Evolutionary conservation across 2,113 vertebrate species (phyloP), one percentile per base, ranked within the genome.

Genomic region (Mobula birostris): DNA sequence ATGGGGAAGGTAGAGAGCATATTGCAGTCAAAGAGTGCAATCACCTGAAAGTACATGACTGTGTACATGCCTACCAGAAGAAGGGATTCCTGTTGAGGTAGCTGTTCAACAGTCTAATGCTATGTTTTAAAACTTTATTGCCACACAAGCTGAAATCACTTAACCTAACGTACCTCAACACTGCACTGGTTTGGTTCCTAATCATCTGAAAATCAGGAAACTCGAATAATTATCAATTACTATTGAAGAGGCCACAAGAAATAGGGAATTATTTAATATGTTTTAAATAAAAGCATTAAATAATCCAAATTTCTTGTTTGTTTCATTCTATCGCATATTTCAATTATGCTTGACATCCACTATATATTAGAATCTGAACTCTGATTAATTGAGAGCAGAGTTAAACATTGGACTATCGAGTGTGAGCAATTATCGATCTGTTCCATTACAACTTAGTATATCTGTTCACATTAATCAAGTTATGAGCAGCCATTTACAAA

Each of bases 401-500:
- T 93, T 93, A 36, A 93, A 93, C 70, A 93, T 93, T 66, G 72
- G 17, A 93, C 90, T 48, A 93, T 74, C 5, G 91, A 93, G 70
- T 74, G 24, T 93, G 91, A 48, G 91, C 91, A 93, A 93, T 93
- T 93, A 93, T 93, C 74, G 91, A 93, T 93, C 91, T 93, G 68
- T 76, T 93, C 70, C 36, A 93, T 93, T 93, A 93, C 91, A 93
- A 93, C 70, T 72, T 48, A 93, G 40, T 93, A 93, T 74, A 93
- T 74, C 91, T 72, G 70, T 74, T 15, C 91, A 74, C 70, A 5
- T 93, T 93, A 93, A 93, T 93, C 91, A 93, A 48, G 21, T 48
- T 93, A 93, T 74, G 91, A 74, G 40, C 36, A 93, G 91, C 24
- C 91, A 74, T 93, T 93, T 93, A 93, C 40, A 74, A 72, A 93